Percentiles rank a stretch among this genome's conserved stretches.
Conservation (phyloP, 2,113 vertebrate genomes). For the Lanius collurio region DNA sequence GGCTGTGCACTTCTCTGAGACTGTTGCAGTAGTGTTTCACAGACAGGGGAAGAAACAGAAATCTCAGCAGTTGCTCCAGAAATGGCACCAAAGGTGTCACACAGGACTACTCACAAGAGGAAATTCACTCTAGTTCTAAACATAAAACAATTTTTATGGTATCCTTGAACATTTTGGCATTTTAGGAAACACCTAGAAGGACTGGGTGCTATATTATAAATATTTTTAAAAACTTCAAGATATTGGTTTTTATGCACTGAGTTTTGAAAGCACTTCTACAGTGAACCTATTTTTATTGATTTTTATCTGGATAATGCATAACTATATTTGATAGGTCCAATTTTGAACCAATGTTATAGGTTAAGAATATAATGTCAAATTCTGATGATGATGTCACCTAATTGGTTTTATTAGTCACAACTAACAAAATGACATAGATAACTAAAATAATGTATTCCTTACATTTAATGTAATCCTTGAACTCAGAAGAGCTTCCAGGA, state of each 20-base stretch:
- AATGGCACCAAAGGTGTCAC: neutral
- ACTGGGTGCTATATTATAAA: neutral
- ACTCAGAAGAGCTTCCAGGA: neutral
- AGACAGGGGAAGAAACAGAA: neutral
- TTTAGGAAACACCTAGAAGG: neutral
- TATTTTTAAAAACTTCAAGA: neutral
- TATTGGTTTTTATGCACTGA: neutral
- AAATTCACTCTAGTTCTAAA: neutral
- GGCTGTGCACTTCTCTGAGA: neutral
- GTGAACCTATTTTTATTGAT: neutral
- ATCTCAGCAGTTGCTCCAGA: neutral
- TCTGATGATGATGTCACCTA: neutral
- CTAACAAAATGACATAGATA: neutral
- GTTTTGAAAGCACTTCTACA: neutral
- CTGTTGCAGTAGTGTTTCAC: neutral
- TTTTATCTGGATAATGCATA: neutral
- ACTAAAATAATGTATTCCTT: neutral
- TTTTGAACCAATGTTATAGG: neutral
- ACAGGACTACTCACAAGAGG: neutral
- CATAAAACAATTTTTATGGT: neutral
- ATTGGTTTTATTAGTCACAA: neutral
- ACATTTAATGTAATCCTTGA: neutral
- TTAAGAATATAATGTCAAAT: neutral
- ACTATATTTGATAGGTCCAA: neutral
- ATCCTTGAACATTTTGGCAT: neutral